These are phyloP conservation scores for Nomada lathburiana DNA, from an alignment of 2,888 invertebrate genomes.

Conservation along the genomic window DNA sequence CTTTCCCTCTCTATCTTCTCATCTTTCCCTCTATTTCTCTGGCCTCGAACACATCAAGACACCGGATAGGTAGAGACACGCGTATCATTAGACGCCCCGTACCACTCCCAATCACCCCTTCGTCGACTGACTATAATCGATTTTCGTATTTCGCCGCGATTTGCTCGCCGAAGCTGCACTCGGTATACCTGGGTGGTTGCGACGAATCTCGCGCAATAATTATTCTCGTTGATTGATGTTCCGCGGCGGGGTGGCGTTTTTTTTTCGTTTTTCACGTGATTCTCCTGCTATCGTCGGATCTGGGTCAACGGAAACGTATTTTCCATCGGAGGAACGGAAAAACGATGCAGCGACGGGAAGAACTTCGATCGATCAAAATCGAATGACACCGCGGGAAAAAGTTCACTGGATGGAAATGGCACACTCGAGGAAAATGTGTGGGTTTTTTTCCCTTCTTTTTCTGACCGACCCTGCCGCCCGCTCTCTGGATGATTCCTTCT, in stretches of 20 bases:
- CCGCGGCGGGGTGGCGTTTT: neutral
- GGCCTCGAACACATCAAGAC: neutral
- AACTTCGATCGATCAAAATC: conserved; percentile 57
- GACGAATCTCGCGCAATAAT: conserved; percentile 38
- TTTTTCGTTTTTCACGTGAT: conserved; percentile 23
- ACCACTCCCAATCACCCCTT: neutral
- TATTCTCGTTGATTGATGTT: conserved; percentile 51
- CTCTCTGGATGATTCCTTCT: neutral
- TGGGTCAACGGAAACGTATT: conserved; percentile 56
- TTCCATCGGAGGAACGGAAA: conserved; percentile 39
- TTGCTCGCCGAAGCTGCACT: neutral
- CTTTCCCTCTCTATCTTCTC: neutral
- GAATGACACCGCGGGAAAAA: conserved; percentile 49
- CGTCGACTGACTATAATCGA: conserved; percentile 26
- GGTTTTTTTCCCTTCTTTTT: neutral
- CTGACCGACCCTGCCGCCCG: too few relatives aligned
- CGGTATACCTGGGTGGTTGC: too few relatives aligned
- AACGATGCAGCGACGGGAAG: conserved; percentile 5
- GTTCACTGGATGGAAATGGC: conserved; percentile 40
- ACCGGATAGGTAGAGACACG: conserved; percentile 5
- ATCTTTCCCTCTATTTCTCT: too few relatives aligned
- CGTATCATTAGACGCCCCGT: conserved; percentile 16
- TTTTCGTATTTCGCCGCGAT: conserved; percentile 24
- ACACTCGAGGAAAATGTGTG: conserved; percentile 24
- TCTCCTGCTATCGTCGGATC: conserved; percentile 33